A percentile compares a stretch with the other conserved stretches of the same genome.
phyloP scores from a whole-genome alignment of 2,113 vertebrate genomes.

The Craseonycteris thonglongyai region DNA sequence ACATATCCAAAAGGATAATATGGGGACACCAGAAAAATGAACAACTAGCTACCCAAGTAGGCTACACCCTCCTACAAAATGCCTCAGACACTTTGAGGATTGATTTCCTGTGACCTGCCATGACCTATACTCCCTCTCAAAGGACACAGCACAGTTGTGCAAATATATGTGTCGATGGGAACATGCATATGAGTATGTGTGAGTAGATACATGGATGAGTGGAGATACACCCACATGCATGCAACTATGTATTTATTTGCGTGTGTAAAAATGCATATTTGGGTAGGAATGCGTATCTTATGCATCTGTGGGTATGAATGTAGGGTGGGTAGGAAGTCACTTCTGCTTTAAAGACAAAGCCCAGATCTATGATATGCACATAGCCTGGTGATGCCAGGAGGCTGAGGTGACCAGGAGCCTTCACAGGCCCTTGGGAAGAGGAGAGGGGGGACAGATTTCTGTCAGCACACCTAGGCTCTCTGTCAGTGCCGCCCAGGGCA shows the following conservation, averaged over 20 bases:
- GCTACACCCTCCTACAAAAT: not conserved
- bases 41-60: not conserved
- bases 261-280: not conserved
- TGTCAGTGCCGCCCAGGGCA: not conserved
- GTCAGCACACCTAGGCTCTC: not conserved
- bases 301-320: not conserved
- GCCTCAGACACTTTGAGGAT: too few relatives aligned
- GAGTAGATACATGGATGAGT: not conserved
- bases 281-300: too few relatives aligned
- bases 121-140: not conserved
- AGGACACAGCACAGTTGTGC: not conserved
- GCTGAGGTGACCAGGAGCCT: not conserved
- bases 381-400: too few relatives aligned
- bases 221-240: not conserved
- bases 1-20: not conserved
- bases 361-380: not conserved
- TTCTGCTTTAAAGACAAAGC: not conserved
- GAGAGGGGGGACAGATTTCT: not conserved
- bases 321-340: not conserved
- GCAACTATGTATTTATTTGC: not conserved
- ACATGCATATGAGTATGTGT: not conserved
- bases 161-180: not conserved
- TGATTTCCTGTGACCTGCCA: not conserved
- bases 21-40: not conserved
- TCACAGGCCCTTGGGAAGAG: not conserved